Conservation (phyloP, 1,140 invertebrate species). For the Ylistrum balloti region DNA sequence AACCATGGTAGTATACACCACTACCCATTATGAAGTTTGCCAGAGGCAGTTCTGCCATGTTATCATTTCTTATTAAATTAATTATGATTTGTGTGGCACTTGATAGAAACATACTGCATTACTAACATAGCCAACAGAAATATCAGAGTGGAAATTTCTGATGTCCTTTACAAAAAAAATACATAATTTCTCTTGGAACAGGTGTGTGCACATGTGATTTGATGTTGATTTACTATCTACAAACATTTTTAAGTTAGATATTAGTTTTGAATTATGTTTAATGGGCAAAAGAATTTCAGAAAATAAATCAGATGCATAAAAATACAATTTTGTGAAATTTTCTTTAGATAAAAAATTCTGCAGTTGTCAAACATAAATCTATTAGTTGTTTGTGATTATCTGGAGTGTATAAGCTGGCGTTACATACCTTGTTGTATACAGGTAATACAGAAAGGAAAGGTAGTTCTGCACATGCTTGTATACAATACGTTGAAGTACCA, state of each 20-base stretch:
- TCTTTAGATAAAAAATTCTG: neutral
- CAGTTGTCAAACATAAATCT: neutral
- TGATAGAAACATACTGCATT: neutral
- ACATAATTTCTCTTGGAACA: neutral
- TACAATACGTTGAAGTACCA: too few relatives aligned
- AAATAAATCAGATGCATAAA: neutral
- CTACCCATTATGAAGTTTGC: neutral
- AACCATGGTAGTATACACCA: neutral
- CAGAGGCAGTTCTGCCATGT: neutral
- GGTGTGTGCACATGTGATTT: neutral
- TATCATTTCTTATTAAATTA: slow-evolving; percentile 40
- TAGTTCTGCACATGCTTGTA: too few relatives aligned
- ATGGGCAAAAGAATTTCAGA: neutral
- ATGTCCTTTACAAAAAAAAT: neutral
- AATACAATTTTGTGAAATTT: neutral
- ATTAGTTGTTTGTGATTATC: neutral
- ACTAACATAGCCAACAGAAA: neutral
- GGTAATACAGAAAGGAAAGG: too few relatives aligned
- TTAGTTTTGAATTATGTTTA: neutral
- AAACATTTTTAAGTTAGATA: neutral
- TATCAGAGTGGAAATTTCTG: neutral
- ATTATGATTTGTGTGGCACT: slow-evolving; percentile 34
- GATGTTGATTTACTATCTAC: neutral
- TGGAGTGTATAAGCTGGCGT: neutral
- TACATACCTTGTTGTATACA: too few relatives aligned